Conservation (phyloP, 2,888 invertebrate species). For the Meteorus colon region DNA sequence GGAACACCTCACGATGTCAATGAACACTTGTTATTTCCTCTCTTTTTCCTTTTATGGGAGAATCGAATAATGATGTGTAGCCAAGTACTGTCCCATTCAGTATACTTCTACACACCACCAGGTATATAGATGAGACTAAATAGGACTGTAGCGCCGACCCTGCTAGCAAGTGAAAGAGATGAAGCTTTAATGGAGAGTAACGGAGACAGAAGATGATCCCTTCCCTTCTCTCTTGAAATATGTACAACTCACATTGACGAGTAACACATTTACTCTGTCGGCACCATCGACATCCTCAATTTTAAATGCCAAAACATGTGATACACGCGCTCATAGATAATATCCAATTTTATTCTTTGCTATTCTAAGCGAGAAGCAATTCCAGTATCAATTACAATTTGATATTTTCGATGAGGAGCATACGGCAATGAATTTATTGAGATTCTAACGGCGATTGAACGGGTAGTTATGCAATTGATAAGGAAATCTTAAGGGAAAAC, state of each 20-base stretch:
- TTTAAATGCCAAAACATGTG: slow-evolving; percentile 13
- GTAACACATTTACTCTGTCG: slow-evolving; percentile 19
- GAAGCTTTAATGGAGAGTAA: neutral
- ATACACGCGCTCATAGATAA: neutral
- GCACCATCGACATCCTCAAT: slow-evolving; percentile 17
- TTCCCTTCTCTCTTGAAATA: slow-evolving; percentile 2
- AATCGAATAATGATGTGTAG: neutral
- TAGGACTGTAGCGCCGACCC: slow-evolving; percentile 27
- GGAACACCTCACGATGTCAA: neutral
- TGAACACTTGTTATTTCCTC: neutral
- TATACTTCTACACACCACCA: slow-evolving; percentile 10
- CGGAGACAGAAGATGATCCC: slow-evolving; percentile 20
- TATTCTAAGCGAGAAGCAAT: too few relatives aligned
- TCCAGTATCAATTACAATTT: too few relatives aligned
- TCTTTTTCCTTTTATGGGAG: neutral
- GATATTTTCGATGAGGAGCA: too few relatives aligned
- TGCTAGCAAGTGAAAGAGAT: slow-evolving; percentile 17
- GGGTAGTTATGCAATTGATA: neutral
- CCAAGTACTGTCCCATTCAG: neutral
- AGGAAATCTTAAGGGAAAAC: neutral
- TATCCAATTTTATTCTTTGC: neutral
- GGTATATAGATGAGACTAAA: slow-evolving; percentile 29
- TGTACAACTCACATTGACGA: neutral
- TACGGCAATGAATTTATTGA: too few relatives aligned
- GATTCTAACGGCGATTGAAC: too few relatives aligned